Evolutionary conservation across 2,113 vertebrate genomes (phyloP), one percentile per base, ranked within the genome.

Genomic region (Mesitornis unicolor): DNA sequence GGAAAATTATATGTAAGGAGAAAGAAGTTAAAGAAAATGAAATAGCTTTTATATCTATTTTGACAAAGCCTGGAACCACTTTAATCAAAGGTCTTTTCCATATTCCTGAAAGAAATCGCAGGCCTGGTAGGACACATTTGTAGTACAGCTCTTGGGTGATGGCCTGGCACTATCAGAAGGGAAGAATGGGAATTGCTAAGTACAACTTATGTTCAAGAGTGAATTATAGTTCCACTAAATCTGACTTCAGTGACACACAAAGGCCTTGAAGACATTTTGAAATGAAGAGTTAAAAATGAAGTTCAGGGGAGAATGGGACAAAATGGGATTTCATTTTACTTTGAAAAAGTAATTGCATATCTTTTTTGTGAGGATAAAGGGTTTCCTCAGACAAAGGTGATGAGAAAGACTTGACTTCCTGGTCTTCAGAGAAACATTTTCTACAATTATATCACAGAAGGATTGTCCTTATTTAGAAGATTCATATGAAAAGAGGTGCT

Each of bases 31-130:
- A 5, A 54, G 81, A 74, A 84, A 74, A 75, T 38, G 6, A 47
- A 71, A 89, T 68, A 75, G 42, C 47, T 82, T 93, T 91, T 95
- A 87, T 93, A 84, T 91, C 56, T 40, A 54, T 87, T 85, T 86
- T 69, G 38, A 69, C 43, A 82, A 67, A 94, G 48, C 16, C 47
- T 59, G 36, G 81, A 48, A 94, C 65, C 40, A 51, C 65, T 89
- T 89, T 78, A 74, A 71, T 94, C 65, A 75, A 57, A 78, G 4
- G 20, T 28, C 8, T 84, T 94, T 84, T 91, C 69, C 84, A 33
- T 87, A 67, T 63, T 94, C 33, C 77, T 93, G 84, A 68, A 91
- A 71, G 51, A 78, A 78, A 75, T 78, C 69, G 29, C 20, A 63
- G 69, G 12, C 42, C 38, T 67, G 64, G 16, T 53, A n/a, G 73